phyloP scores from a whole-genome alignment of 2,113 vertebrate species.

The Nestor notabilis region DNA sequence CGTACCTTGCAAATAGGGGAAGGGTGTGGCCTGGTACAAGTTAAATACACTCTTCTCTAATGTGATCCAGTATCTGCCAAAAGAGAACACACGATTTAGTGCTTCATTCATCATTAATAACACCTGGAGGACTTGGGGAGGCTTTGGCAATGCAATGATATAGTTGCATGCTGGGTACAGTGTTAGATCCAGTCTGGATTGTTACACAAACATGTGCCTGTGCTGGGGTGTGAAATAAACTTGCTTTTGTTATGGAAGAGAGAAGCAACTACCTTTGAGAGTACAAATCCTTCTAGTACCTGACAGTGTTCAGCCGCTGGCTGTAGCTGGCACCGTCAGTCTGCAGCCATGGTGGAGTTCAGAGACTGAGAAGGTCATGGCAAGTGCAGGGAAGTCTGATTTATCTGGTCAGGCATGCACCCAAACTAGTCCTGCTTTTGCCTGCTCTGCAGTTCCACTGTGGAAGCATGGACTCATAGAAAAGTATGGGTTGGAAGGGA shows the following conservation, averaged over 20 bases:
- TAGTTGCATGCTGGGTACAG: accelerated
- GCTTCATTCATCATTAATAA: background rate
- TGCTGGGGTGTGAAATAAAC: background rate
- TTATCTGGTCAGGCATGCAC: background rate
- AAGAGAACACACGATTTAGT: background rate
- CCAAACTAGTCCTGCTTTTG: background rate
- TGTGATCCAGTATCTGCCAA: background rate
- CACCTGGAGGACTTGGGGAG: background rate
- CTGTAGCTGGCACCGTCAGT: background rate
- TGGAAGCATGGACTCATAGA: background rate
- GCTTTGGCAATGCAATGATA: background rate
- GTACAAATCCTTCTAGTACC: background rate
- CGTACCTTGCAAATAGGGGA: background rate
- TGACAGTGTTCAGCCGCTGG: background rate
- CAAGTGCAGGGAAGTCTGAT: background rate
- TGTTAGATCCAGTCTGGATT: background rate
- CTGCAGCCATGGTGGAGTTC: background rate
- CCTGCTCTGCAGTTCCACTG: background rate
- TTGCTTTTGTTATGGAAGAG: background rate
- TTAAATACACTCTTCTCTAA: background rate
- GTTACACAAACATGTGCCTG: background rate
- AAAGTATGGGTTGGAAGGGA: background rate
- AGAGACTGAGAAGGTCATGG: background rate
- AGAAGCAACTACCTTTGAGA: background rate
- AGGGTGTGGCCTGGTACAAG: background rate